Evolutionary conservation across 2,113 vertebrate species (phyloP).

Genomic region (Percopsis transmontana): DNA sequence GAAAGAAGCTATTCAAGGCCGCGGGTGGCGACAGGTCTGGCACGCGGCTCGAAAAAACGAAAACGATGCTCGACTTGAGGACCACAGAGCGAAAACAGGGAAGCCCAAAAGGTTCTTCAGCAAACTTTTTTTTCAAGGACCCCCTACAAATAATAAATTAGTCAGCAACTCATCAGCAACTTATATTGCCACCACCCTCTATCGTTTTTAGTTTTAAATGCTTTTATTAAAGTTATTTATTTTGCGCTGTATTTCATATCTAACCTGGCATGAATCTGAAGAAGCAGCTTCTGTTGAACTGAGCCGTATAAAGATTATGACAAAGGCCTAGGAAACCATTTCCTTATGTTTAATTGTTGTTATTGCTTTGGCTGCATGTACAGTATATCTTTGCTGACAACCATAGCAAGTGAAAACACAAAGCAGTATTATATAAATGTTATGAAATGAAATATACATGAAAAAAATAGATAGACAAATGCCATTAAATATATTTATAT

Average conservation of each 20-base stretch:
- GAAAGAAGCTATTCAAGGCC: conserved; percentile 70
- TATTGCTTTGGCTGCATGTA: background rate
- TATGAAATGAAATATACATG: no score
- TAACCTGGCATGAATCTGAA: background rate
- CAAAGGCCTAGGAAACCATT: background rate
- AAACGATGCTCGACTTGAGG: conserved; percentile 58
- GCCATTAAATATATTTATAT: no score
- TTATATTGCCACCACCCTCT: conserved; percentile 15
- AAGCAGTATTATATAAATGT: background rate
- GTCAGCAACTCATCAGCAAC: conserved; percentile 52
- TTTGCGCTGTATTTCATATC: background rate
- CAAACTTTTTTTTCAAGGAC: conserved; percentile 48
- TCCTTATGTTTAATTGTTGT: background rate
- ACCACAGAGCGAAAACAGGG: conserved; percentile 61
- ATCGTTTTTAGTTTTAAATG: background rate
- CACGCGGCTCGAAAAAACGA: conserved; percentile 50
- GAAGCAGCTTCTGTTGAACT: conserved; percentile 13
- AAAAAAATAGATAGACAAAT: no score
- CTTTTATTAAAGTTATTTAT: conserved; percentile 8
- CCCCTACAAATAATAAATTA: conserved; percentile 27
- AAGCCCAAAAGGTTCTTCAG: conserved; percentile 61
- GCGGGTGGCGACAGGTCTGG: conserved; percentile 69
- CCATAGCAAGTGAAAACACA: background rate
- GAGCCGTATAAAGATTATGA: conserved; percentile 1
- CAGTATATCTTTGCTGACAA: background rate